Conservation (phyloP, 2,113 vertebrate genomes). For the Caretta caretta region DNA sequence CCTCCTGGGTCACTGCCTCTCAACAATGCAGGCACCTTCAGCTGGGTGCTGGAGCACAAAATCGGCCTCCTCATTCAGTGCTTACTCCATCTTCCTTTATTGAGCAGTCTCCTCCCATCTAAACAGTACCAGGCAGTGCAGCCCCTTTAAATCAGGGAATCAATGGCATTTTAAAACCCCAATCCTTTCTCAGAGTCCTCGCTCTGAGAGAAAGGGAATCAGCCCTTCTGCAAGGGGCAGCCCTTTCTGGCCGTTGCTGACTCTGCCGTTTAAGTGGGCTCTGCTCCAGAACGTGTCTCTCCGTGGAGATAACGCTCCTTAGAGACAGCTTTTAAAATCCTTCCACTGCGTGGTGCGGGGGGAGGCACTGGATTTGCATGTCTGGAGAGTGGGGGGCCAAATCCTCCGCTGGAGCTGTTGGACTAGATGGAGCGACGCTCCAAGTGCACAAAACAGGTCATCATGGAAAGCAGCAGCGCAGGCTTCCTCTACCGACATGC, state of each 20-base stretch:
- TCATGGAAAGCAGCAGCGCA: background rate
- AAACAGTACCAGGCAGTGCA: background rate
- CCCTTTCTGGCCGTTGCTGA: background rate
- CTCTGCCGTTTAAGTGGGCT: background rate
- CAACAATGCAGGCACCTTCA: background rate
- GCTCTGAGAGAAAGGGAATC: background rate
- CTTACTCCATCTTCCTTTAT: conserved; percentile 17
- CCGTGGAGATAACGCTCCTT: background rate
- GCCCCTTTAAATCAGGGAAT: conserved; percentile 14
- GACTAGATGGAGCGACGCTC: background rate
- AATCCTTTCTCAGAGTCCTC: background rate
- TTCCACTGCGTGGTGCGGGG: background rate
- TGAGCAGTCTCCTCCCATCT: background rate
- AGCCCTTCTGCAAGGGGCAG: background rate
- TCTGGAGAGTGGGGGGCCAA: background rate
- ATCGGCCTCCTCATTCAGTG: background rate
- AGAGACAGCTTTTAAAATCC: background rate
- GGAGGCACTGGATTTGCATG: background rate
- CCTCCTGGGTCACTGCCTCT: background rate
- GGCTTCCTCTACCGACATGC: background rate
- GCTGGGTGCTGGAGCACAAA: background rate
- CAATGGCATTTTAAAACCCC: background rate
- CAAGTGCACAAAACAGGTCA: background rate
- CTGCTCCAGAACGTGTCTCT: rapidly evolving
- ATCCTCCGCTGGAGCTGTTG: background rate